A percentile compares a stretch with the other conserved stretches of the same genome.
Conservation (phyloP, 2,797 vertebrate genomes). For the Rhinogobio ventralis region DNA sequence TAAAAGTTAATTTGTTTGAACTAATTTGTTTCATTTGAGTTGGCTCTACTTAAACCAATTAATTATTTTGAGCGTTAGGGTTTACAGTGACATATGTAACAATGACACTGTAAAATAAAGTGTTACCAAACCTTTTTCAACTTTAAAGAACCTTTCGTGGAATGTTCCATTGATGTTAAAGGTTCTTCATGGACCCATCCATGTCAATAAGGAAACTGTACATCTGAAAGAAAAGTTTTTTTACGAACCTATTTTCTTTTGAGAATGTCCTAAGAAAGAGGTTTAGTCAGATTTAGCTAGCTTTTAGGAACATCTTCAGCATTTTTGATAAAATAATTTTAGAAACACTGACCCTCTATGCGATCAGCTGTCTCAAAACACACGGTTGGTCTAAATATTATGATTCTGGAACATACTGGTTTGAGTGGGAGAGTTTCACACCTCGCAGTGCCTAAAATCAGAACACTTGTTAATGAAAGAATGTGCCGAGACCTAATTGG, state of each 20-base stretch:
- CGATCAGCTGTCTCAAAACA: slow-evolving; percentile 22
- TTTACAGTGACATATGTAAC: no score
- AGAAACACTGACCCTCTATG: slow-evolving; percentile 10
- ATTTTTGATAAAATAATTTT: not conserved
- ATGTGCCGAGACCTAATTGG: slow-evolving; percentile 42
- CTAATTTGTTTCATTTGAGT: no score
- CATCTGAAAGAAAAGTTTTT: not conserved
- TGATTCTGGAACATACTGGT: slow-evolving; percentile 38
- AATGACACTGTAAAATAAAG: no score
- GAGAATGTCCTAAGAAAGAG: not conserved
- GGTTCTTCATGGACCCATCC: no score
- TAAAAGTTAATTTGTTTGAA: no score
- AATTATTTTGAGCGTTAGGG: no score
- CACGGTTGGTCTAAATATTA: slow-evolving; percentile 32
- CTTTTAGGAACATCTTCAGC: not conserved
- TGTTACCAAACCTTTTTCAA: no score
- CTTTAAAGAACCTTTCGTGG: no score
- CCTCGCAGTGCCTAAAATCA: slow-evolving; percentile 28
- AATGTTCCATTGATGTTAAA: no score
- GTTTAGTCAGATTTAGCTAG: not conserved
- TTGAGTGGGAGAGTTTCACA: slow-evolving; percentile 39
- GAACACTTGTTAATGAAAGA: slow-evolving; percentile 43
- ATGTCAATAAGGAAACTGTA: no score
- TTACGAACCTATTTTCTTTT: not conserved
- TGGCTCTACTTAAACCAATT: no score